These are phyloP conservation scores for Leptinotarsa texana DNA, from an alignment of 1,140 invertebrate genomes.

Conservation along the genomic window DNA sequence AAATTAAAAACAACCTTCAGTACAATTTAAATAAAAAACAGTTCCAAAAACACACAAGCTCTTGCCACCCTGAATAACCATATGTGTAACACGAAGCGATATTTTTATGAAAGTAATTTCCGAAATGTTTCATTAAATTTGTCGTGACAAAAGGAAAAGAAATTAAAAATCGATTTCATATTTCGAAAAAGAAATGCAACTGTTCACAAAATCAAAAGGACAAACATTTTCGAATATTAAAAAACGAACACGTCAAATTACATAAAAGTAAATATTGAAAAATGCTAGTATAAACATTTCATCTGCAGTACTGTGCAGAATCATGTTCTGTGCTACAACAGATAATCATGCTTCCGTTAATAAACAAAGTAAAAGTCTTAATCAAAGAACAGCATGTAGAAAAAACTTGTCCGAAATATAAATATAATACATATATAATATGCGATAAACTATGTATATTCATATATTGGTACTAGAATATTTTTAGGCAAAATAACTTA, in stretches of 20 bases:
- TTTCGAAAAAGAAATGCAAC: slow-evolving; percentile 8
- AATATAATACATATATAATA: slow-evolving; percentile 44
- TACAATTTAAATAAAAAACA: slow-evolving; percentile 46
- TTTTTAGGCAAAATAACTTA: slow-evolving; percentile 33
- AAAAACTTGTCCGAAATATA: slow-evolving; percentile 34
- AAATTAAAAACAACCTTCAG: slow-evolving; percentile 43
- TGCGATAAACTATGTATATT: slow-evolving; percentile 45
- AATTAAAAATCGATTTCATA: neutral
- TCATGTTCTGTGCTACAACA: neutral
- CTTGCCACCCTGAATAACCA: slow-evolving; percentile 55
- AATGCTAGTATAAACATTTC: neutral
- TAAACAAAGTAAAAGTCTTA: neutral
- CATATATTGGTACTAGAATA: too few species aligned
- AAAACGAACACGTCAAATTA: neutral
- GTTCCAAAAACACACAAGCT: slow-evolving; percentile 47
- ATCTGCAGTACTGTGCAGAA: neutral
- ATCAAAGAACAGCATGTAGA: neutral
- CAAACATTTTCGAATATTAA: slow-evolving; percentile 2
- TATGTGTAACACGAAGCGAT: slow-evolving; percentile 49
- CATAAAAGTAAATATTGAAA: slow-evolving; percentile 4
- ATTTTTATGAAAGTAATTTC: slow-evolving; percentile 8
- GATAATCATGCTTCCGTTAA: slow-evolving; percentile 5
- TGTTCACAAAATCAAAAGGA: neutral
- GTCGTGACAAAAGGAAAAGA: neutral
- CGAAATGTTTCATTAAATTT: neutral